These are phyloP conservation scores for Megaceryle alcyon DNA, from an alignment of 2,797 vertebrate species.

Conservation along the genomic window DNA sequence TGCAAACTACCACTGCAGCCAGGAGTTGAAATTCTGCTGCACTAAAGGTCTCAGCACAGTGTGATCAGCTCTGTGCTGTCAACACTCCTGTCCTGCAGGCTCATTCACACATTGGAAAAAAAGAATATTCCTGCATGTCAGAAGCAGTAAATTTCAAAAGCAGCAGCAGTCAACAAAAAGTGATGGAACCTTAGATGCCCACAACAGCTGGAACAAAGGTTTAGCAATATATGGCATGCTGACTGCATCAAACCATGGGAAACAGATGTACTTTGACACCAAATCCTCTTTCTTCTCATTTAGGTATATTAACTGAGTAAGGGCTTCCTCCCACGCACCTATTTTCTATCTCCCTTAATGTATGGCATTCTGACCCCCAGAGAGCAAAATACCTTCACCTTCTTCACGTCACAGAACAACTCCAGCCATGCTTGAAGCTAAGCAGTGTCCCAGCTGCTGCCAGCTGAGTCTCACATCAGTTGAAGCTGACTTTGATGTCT, in stretches of 20 bases:
- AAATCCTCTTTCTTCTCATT: conserved; percentile 35
- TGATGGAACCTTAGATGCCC: neutral
- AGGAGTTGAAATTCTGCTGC: neutral
- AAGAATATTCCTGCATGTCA: neutral
- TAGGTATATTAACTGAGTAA: conserved; percentile 18
- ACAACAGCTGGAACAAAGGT: neutral
- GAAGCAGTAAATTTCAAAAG: conserved; percentile 1
- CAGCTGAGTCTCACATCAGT: neutral
- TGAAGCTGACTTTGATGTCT: neutral
- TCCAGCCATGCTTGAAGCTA: neutral
- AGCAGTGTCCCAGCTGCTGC: neutral
- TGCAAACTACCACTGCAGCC: neutral
- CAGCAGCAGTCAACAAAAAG: neutral
- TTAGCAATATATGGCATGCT: neutral
- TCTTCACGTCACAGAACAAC: neutral
- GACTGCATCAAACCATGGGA: neutral
- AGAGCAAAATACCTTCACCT: neutral
- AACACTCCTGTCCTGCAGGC: neutral
- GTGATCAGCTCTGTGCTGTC: neutral
- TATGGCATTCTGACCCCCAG: neutral
- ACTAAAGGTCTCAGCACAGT: neutral
- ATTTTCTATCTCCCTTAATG: neutral
- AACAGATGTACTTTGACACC: conserved; percentile 8
- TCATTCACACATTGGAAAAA: neutral
- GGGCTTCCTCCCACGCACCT: neutral